Evolutionary conservation across 2,113 vertebrate genomes (phyloP), one percentile per base, ranked within the genome.

Genomic region (Pangasianodon hypophthalmus): DNA sequence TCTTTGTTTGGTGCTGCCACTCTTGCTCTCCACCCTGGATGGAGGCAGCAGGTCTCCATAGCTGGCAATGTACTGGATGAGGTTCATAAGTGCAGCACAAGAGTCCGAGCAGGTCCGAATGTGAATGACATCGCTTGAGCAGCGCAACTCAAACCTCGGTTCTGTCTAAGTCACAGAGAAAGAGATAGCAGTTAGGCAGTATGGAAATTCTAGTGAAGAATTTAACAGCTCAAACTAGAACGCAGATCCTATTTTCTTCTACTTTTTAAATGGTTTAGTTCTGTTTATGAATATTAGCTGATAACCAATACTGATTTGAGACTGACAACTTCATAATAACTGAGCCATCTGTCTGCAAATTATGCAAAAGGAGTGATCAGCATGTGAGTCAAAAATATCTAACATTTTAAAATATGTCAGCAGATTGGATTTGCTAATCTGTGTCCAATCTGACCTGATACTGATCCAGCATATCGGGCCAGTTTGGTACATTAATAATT

Each of bases 41-140:
- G 98, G 96, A 0, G 96, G 96, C 62, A 97, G 92, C 8, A 99
- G 92, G 93, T 99, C 98, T 77, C 98, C 98, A 0, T 99, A 99
- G 93, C 97, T 99, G 69, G 98, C 98, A 18, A 99, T 95, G 81
- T 99, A 99, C 69, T 99, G 98, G 90, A 99, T 99, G 21, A 99
- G 98, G 90, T 99, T 99, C 98, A 99, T 99, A 13, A 99, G 94
- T 0, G 98, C 98, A 1, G 98, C 98, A 88, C 98, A 99, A 0
- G 98, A 99, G 92, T 99, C 98, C 0, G 97, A 98, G 93, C 98
- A 99, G 0, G 98, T 99, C 88, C 98, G 95, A 92, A 99, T 97
- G 89, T 99, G 98, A 88, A 99, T 98, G n/a, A 97, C 94, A 18
- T 99, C 98, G 90, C 98, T 99, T 85, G 98, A 99, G 89, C 98